Evolutionary conservation across 1,140 invertebrate genomes (phyloP).

Genomic region (Aphelinus certus): DNA sequence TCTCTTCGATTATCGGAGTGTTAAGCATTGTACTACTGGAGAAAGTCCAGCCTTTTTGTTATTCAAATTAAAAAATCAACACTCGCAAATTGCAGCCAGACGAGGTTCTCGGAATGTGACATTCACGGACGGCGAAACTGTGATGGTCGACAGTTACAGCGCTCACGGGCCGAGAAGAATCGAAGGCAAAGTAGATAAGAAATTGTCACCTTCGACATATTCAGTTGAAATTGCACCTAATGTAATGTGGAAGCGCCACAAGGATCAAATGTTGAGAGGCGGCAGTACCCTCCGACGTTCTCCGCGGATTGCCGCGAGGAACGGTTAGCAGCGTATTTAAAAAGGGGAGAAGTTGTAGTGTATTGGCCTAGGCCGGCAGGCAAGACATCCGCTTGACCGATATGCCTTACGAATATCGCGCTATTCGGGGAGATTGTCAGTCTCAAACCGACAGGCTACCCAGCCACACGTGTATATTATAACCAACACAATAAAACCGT

Average conservation of each 20-base stretch:
- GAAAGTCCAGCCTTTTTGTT: conserved; percentile 25
- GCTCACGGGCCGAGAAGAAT: not conserved
- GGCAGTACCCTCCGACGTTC: no score
- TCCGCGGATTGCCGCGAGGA: no score
- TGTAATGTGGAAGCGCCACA: not conserved
- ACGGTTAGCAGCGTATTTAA: no score
- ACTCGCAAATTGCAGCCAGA: not conserved
- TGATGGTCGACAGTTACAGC: not conserved
- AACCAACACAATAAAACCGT: no score
- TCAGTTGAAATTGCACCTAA: not conserved
- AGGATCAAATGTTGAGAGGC: not conserved
- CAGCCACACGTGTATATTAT: no score
- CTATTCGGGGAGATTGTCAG: no score
- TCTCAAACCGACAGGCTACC: no score
- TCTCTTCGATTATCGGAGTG: conserved; percentile 31
- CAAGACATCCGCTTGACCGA: no score
- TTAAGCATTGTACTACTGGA: conserved; percentile 26
- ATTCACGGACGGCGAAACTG: not conserved
- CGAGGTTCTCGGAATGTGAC: not conserved
- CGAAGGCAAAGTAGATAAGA: not conserved
- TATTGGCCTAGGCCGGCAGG: no score
- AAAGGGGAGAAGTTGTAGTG: no score
- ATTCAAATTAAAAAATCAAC: conserved; percentile 7
- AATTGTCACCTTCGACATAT: not conserved
- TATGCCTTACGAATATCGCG: no score